These are phyloP conservation scores for Aplocera efformata DNA, from an alignment of 2,888 invertebrate species.

Conservation along the genomic window DNA sequence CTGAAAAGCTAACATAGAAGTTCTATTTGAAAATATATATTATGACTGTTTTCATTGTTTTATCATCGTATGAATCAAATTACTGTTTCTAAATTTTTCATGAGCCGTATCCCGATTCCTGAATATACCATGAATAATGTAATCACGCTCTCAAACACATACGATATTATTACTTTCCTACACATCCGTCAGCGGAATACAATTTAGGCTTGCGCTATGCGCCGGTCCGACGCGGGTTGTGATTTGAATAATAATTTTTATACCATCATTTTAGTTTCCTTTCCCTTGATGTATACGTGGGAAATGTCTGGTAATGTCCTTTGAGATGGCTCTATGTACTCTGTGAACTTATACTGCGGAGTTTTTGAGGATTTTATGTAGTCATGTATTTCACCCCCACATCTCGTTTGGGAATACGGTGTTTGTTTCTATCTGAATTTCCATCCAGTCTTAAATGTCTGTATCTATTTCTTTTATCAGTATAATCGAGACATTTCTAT, in stretches of 20 bases:
- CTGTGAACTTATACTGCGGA: conserved; percentile 23
- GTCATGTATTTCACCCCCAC: conserved; percentile 10
- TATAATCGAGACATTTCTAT: conserved; percentile 10
- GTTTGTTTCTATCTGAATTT: conserved; percentile 2
- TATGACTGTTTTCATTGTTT: too few species aligned
- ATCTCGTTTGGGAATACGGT: conserved; percentile 6
- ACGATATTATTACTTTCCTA: conserved; percentile 63
- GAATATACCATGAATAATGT: conserved; percentile 24
- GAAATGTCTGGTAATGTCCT: conserved; percentile 71
- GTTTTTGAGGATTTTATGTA: conserved; percentile 9
- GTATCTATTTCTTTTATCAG: neutral
- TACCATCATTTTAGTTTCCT: conserved; percentile 75
- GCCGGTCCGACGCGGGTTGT: conserved; percentile 61
- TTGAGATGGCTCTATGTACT: conserved; percentile 47
- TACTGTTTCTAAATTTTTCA: conserved; percentile 9
- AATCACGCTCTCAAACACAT: conserved; percentile 37
- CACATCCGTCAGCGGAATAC: conserved; percentile 68
- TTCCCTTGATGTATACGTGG: conserved; percentile 69
- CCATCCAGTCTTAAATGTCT: neutral
- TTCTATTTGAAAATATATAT: too few species aligned
- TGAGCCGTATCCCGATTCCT: conserved; percentile 7
- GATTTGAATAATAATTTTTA: conserved; percentile 79
- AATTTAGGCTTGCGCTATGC: conserved; percentile 71
- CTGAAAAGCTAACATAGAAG: too few species aligned
- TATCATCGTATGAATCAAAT: neutral